Percentiles rank a stretch among this genome's conserved stretches.
phyloP scores from a whole-genome alignment of 2,888 invertebrate genomes.

The Caenorhabditis panamensis region DNA sequence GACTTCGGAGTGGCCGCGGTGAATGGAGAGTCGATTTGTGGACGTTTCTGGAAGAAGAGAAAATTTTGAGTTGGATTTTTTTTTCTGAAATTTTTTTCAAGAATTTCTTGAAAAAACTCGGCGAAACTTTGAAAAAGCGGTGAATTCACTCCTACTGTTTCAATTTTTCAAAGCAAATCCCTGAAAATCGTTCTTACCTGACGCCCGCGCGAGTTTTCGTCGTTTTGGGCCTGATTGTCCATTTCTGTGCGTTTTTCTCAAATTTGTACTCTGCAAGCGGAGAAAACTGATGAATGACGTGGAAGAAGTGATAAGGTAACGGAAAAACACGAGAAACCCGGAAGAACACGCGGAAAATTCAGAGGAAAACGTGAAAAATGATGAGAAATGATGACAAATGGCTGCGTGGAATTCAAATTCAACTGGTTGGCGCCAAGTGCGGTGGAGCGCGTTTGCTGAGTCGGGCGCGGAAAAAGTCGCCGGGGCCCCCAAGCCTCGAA shows the following conservation, averaged over 20 bases:
- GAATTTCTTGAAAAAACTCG: slow-evolving; percentile 1
- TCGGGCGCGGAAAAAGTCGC: no score
- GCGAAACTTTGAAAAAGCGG: slow-evolving; percentile 6
- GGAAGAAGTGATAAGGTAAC: background rate
- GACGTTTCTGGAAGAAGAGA: slow-evolving; percentile 33
- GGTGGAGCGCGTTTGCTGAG: no score
- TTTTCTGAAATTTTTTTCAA: background rate
- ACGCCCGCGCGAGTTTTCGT: no score
- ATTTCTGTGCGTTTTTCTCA: no score
- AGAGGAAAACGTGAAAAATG: background rate
- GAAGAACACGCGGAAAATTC: background rate
- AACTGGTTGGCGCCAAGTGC: background rate
- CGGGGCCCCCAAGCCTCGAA: no score
- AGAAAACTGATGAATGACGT: background rate
- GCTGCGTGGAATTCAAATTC: background rate
- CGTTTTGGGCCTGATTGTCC: no score
- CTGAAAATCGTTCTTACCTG: no score
- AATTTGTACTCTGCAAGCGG: no score
- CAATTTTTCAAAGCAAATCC: no score
- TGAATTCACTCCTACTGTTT: no score
- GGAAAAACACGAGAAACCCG: background rate
- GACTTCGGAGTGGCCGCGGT: slow-evolving; percentile 47
- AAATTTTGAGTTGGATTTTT: no score
- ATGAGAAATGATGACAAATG: background rate
- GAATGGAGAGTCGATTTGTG: slow-evolving; percentile 36